These are phyloP conservation scores for Mormyrops boulengeri DNA, from an alignment of 2,797 vertebrate genomes.

Conservation along the genomic window DNA sequence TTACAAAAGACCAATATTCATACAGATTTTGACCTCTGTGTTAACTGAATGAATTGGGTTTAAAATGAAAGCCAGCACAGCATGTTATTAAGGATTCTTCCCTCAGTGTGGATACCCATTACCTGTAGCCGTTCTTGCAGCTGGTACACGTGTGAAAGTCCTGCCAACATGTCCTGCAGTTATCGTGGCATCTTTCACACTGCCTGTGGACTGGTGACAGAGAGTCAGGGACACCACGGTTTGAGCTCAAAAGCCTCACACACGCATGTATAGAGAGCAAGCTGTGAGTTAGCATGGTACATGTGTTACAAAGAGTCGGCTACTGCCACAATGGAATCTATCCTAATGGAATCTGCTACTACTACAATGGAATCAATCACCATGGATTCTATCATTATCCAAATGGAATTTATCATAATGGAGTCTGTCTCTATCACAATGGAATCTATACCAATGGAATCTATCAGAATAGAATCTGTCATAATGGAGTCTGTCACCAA, in stretches of 20 bases:
- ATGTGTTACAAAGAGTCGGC: background rate
- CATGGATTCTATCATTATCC: background rate
- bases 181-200: slow-evolving; percentile 75
- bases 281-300: slow-evolving; percentile 9
- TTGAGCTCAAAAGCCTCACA: background rate
- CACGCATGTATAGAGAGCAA: background rate
- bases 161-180: slow-evolving; percentile 67
- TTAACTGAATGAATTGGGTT: background rate
- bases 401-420: background rate
- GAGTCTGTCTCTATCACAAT: background rate
- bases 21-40: background rate
- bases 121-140: slow-evolving; percentile 81
- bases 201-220: slow-evolving; percentile 63
- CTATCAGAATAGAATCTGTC: background rate
- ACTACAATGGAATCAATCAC: background rate
- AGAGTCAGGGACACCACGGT: background rate
- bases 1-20: background rate
- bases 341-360: background rate
- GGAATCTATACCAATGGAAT: background rate
- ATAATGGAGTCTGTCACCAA: background rate
- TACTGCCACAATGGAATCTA: background rate
- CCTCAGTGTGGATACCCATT: slow-evolving; percentile 12
- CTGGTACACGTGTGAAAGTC: slow-evolving; percentile 70
- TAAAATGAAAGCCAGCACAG: background rate
- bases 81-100: background rate